Base-by-base conservation (phyloP, 2,113 vertebrate species). In the Sinocyclocheilus grahami region DNA sequence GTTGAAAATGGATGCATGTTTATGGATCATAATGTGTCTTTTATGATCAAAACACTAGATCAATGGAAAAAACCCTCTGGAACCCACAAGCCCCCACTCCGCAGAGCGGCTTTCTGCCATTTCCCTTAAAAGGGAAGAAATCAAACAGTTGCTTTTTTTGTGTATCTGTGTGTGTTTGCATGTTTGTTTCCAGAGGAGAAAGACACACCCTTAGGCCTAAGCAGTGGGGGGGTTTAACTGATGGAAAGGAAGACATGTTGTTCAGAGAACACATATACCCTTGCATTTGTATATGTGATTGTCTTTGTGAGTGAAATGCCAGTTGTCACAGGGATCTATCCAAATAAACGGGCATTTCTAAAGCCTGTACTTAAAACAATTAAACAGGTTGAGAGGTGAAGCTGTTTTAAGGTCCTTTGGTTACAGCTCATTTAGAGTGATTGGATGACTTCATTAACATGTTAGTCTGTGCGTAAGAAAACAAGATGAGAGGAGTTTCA, bases 1-100 rank as follows among this genome's bases (percentile, higher is more conserved):
- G n/a, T n/a, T n/a, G n/a, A n/a, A n/a, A n/a, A 48, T 48, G 1
- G 7, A 48, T 48, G 79, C 13, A 16, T 48, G 42, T 63, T 81
- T 67, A 67, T 82, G 60, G 24, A 65, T 82, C 60, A 46, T 65
- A 27, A 65, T 81, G 60, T 65, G 60, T 67, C 14, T 82, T 82
- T 82, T 82, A 82, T 82, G 79, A 82, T 67, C 79, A 82, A 81
- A 80, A 82, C 55, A 62, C 14, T 63, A 48, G 39, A 65, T 82
- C 22, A 65, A 48, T 67, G n/a, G 0, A 82, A 67, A 67, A 48
- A n/a, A 0, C 0, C 11, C 4, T 5, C 22, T 20, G 27, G 39
- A 82, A 18, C 37, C 37, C n/a, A 13, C n/a, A 63, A 65, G 33
- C 39, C 78, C 16, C n/a, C 22, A 27, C 77, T 24, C 24, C 76